Base-by-base conservation (phyloP, 2,113 vertebrate genomes). In the Ictalurus punctatus region DNA sequence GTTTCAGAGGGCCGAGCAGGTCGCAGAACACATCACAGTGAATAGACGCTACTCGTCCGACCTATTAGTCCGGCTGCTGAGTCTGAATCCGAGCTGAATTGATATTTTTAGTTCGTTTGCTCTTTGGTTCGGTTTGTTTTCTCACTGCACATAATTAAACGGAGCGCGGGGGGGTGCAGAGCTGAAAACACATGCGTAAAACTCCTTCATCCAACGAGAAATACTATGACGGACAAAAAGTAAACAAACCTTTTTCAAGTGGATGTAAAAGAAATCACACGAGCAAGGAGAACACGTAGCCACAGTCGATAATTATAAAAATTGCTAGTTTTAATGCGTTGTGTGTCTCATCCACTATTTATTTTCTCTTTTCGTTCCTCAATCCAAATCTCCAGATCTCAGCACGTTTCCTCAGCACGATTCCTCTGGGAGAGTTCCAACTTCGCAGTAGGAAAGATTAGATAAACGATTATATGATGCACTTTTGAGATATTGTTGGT, bases 21-120 rank as follows among this genome's bases (percentile, higher is more conserved):
- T 80, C 82, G 61, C 58, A 23, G 34, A 58, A 59, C 73, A 69
- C 59, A 61, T 61, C 76, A 58, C 56, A 48, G 85, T 58, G 78
- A 84, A 84, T 78, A 21, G 54, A 74, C 25, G 23, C 48, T 84
- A 58, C 86, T 87, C 78, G 37, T 81, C 86, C 69, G 58, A 76
- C 78, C 63, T 67, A 54, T 63, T 81, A 16, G 44, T 48, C 44
- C 44, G 44, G 44, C 44, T 48, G 44, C 44, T 48, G 6, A 48
- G 44, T 48, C 44, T 7, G 44, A 48, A 7, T 48, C 44, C 7
- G 44, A 48, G 44, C 44, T 48, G 44, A 48, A 48, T 7, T 6
- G 0, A 48, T 48, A 48, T 48, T 48, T 48, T 48, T 7, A 48
- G 6, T 7, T 48, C 44, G 6, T 48, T 40, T 40, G 40, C 40